phyloP scores from a whole-genome alignment of 2,797 vertebrate genomes.

The Sciaenops ocellatus region DNA sequence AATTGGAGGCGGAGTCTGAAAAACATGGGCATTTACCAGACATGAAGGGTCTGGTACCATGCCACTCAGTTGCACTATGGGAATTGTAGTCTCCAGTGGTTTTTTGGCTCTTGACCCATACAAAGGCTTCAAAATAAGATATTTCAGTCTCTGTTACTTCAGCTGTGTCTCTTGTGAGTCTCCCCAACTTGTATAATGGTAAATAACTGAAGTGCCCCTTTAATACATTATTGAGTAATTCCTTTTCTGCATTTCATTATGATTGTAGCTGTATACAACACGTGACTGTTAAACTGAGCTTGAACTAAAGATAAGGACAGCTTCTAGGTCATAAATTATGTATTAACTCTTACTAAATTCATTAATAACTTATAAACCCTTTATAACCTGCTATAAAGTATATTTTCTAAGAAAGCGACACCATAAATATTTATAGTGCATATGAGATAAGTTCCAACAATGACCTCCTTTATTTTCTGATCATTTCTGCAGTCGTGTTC shows the following conservation, averaged over 20 bases:
- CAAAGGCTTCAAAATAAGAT: background rate
- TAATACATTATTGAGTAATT: background rate
- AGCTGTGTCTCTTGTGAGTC: background rate
- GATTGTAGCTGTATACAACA: too few species aligned
- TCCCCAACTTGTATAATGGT: background rate
- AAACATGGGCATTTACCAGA: background rate
- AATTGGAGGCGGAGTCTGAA: too few species aligned
- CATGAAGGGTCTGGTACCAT: background rate
- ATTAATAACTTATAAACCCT: background rate
- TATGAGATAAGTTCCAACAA: background rate
- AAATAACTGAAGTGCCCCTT: background rate
- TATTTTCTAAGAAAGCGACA: background rate
- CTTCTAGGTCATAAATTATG: background rate
- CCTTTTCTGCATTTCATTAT: too few species aligned
- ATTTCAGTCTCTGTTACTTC: background rate
- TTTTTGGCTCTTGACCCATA: background rate
- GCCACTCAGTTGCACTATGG: background rate
- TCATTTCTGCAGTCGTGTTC: constrained; percentile 89
- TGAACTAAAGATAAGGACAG: too few species aligned
- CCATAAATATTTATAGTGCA: background rate
- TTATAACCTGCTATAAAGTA: background rate
- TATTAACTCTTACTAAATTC: background rate
- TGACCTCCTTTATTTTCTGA: background rate
- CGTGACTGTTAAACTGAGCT: too few species aligned
- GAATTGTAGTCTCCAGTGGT: background rate